Conservation (phyloP, 2,888 invertebrate species). For the Orthosia incerta region DNA sequence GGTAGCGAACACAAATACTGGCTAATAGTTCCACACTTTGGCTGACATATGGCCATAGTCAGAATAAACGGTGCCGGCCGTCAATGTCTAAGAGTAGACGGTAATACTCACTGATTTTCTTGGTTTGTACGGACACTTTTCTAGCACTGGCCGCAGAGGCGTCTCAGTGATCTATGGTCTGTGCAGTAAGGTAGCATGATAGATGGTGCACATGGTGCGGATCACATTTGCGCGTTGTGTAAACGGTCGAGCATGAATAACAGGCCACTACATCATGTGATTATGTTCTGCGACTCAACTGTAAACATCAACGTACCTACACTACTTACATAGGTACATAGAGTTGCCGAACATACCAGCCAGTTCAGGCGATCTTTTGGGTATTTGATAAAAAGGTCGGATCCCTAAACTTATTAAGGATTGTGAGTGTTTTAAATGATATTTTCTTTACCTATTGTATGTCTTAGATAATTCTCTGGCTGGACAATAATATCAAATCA, state of each 20-base stretch:
- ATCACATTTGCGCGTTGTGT: constrained; percentile 59
- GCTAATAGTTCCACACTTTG: not conserved
- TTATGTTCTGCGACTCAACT: constrained; percentile 53
- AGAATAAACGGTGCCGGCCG: not conserved
- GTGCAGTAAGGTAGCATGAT: constrained; percentile 50
- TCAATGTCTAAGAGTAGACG: not conserved
- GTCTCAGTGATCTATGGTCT: not conserved
- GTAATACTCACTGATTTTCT: not conserved
- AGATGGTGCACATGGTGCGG: constrained; percentile 63
- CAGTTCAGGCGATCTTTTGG: not conserved
- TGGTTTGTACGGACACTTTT: not conserved
- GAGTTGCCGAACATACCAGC: not conserved
- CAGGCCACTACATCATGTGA: constrained; percentile 54
- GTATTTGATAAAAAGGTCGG: not conserved
- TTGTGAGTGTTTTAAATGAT: not conserved
- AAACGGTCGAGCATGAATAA: constrained; percentile 45
- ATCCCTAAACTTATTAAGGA: not conserved
- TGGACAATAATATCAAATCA: not conserved
- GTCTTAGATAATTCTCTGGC: not conserved
- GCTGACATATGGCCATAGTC: too few species aligned
- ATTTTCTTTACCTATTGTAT: too few species aligned
- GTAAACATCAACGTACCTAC: constrained; percentile 47
- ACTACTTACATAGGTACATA: too few species aligned
- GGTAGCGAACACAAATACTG: not conserved
- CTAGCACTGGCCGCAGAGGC: not conserved